These are phyloP conservation scores for Thunnus thynnus DNA, from an alignment of 2,113 vertebrate species.

Conservation along the genomic window DNA sequence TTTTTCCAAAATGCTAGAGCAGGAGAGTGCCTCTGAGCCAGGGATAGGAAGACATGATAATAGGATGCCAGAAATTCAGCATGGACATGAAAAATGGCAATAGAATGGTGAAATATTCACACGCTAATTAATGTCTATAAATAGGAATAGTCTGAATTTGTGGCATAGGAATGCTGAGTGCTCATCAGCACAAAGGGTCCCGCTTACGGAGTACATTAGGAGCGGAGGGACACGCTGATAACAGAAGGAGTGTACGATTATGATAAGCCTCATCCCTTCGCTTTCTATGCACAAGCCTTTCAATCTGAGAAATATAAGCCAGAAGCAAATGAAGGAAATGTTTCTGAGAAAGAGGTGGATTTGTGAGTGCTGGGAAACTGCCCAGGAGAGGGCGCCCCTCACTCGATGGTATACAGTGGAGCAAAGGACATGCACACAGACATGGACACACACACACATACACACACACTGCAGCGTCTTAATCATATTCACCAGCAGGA, in stretches of 20 bases:
- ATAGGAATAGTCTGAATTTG: slow-evolving; percentile 61
- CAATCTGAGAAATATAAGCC: slow-evolving; percentile 1
- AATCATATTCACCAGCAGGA: slow-evolving; percentile 34
- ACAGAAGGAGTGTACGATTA: slow-evolving; percentile 27
- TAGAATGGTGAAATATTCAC: slow-evolving; percentile 67
- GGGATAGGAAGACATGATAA: slow-evolving; percentile 17
- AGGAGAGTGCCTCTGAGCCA: slow-evolving; percentile 12
- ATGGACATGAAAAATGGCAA: slow-evolving; percentile 55
- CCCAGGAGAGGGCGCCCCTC: slow-evolving; percentile 74
- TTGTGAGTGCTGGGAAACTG: neutral
- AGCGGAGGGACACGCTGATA: slow-evolving; percentile 51
- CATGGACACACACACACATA: slow-evolving; percentile 2
- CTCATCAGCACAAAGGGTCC: slow-evolving; percentile 49
- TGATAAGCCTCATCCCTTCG: slow-evolving; percentile 39
- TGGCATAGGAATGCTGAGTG: slow-evolving; percentile 42
- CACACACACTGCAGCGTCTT: neutral
- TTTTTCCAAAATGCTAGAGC: neutral
- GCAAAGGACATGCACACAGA: slow-evolving; percentile 14
- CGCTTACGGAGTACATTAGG: slow-evolving; percentile 20
- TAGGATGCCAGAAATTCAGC: slow-evolving; percentile 26
- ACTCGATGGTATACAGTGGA: slow-evolving; percentile 13
- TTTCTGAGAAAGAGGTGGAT: slow-evolving; percentile 17
- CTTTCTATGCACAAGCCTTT: slow-evolving; percentile 33
- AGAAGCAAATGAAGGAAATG: neutral
- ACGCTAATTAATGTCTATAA: slow-evolving; percentile 73